Base-by-base conservation (phyloP, 2,888 invertebrate genomes). In the Galerucella nymphaeae region DNA sequence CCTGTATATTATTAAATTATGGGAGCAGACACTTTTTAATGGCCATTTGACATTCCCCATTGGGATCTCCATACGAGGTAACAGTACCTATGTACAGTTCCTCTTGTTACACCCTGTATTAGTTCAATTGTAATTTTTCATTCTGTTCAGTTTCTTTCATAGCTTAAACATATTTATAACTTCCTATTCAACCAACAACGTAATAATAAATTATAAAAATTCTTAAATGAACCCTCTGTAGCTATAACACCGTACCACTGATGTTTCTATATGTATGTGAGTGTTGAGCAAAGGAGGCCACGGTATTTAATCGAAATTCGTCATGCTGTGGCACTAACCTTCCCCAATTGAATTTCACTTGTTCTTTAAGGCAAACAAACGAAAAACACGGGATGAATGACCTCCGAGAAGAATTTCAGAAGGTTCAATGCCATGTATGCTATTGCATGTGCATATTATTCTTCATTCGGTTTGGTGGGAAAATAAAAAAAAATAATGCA, bases 381-480 rank as follows among this genome's bases (percentile, higher is more conserved):
- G 66, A 71, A 66, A 41, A 61, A 55, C 61, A 48, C 23, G 71
- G 48, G 71, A 45, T 71, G 64, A 71, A 71, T 48, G 66, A 71
- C 71, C 55, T 42, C 18, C 74, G 70, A 50, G 18, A 68, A 68
- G 74, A 73, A 73, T 71, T 73, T 73, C 70, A 71, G 73, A 71
- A 71, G 68, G 74, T 74, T 74, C 74, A 74, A 68, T 74, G 74
- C 74, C 74, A 74, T 59, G 70, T 61, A 71, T 58, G 68, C 66
- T 71, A 58, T 70, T 58, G 58, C 73, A 73, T 71, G 73, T 70
- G 70, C 50, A 65, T 65, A 53, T 70, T 67, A 71, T 71, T 74
- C 71, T 67, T 62, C 61, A 38, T 62, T 62, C 61, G 61, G 61
- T 62, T 61, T 68, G 74, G 70, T 74, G 71, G 74, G 74, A 71